Evolutionary conservation across 2,113 vertebrate species (phyloP).

Genomic region (Cyprinodon brontotheroides): DNA sequence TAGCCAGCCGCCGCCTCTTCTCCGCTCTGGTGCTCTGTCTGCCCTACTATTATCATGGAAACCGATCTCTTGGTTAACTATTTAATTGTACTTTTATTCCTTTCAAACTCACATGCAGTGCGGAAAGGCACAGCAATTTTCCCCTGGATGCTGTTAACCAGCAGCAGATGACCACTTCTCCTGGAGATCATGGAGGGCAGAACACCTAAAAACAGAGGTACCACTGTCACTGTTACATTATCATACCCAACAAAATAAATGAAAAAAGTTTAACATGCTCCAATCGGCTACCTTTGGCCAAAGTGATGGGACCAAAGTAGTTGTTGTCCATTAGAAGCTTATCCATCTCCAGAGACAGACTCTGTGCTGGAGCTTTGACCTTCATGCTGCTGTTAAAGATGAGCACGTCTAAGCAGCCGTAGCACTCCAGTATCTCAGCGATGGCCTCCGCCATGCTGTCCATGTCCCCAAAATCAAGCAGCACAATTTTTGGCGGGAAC

Average conservation of each 20-base stretch:
- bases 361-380: constrained; percentile 88
- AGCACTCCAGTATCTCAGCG: constrained; percentile 88
- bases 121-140: constrained; percentile 91
- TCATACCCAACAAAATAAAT: background rate
- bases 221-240: too few relatives aligned
- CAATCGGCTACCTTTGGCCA: constrained; percentile 87
- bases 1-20: too few relatives aligned
- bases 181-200: constrained; percentile 93
- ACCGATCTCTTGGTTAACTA: too few relatives aligned
- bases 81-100: background rate
- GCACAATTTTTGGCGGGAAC: constrained; percentile 89
- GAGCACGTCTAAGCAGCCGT: constrained; percentile 91
- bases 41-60: too few relatives aligned
- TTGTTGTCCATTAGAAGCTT: constrained; percentile 94
- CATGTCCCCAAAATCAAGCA: constrained; percentile 89
- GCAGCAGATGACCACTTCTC: constrained; percentile 88
- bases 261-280: fast-evolving
- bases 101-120: constrained; percentile 86
- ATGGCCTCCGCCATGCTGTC: constrained; percentile 83
- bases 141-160: constrained; percentile 93
- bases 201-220: constrained; percentile 77
- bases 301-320: constrained; percentile 92
- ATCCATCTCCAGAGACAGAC: constrained; percentile 88
- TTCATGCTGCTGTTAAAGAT: constrained; percentile 93
- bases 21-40: too few relatives aligned